phyloP scores from a whole-genome alignment of 2,113 vertebrate genomes.

The Hymenochirus boettgeri region DNA sequence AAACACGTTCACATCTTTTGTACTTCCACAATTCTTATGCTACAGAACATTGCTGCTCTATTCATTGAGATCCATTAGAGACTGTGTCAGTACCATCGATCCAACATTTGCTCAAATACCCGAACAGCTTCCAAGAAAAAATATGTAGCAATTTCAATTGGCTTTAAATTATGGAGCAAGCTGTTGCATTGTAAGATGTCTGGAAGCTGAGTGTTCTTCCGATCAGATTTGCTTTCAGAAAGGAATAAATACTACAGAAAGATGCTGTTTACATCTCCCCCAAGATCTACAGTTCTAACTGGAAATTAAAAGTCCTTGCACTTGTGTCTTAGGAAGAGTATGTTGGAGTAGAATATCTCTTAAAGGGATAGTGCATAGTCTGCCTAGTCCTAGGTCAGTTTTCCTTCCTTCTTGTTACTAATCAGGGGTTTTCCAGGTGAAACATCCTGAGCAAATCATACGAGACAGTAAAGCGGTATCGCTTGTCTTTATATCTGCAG shows the following conservation, averaged over 20 bases:
- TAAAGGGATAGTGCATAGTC: too few relatives aligned
- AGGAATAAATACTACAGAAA: conserved; percentile 23
- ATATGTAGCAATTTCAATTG: conserved; percentile 33
- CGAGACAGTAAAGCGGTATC: too few relatives aligned
- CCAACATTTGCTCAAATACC: conserved; percentile 19
- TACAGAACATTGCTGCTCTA: conserved; percentile 10
- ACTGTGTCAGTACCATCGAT: conserved; percentile 28
- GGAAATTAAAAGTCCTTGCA: background rate
- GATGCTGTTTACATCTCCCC: conserved; percentile 21
- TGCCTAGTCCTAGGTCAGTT: too few relatives aligned
- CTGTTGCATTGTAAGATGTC: conserved; percentile 37
- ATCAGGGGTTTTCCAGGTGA: too few relatives aligned
- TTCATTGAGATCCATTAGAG: conserved; percentile 24
- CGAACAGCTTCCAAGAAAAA: conserved; percentile 18
- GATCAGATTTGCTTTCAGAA: conserved; percentile 25
- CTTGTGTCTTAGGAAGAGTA: background rate
- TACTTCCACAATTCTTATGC: background rate
- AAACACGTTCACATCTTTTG: too few relatives aligned
- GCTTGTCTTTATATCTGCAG: too few relatives aligned
- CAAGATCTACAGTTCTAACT: conserved; percentile 21
- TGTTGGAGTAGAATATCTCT: too few relatives aligned
- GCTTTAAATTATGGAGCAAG: conserved; percentile 36
- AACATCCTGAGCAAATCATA: too few relatives aligned
- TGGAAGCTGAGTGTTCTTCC: conserved; percentile 27
- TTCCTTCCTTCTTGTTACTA: too few relatives aligned